A percentile compares a stretch with the other conserved stretches of the same genome.
Evolutionary conservation across 2,113 vertebrate genomes (phyloP).

Genomic region (Benitochromis conjunctus): DNA sequence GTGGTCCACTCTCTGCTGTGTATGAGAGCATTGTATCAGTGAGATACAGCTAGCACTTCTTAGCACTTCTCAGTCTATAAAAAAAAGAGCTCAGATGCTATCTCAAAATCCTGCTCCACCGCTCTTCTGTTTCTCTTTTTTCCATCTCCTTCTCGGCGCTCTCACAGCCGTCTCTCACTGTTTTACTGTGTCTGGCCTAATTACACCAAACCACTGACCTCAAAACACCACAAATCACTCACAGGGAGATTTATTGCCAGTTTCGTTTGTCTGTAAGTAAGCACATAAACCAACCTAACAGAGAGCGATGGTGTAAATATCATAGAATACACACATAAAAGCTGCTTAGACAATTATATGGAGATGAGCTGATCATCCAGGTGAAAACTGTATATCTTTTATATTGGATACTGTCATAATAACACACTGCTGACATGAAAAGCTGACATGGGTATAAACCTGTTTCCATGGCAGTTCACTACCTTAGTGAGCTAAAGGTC

Average conservation of each 20-base stretch:
- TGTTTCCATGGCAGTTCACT: conserved; percentile 6
- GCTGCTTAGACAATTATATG: fast-evolving
- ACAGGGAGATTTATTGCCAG: background rate
- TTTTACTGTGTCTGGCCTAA: conserved; percentile 3
- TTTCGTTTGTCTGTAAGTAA: background rate
- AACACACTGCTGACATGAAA: background rate
- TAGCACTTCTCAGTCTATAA: conserved; percentile 4
- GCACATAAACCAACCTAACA: background rate
- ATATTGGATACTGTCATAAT: background rate
- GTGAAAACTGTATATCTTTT: background rate
- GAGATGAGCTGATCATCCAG: background rate
- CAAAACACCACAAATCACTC: background rate
- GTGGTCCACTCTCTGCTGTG: conserved; percentile 28
- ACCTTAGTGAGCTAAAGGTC: background rate
- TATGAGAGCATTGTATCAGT: conserved; percentile 59
- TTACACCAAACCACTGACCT: conserved; percentile 3
- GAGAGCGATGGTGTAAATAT: background rate
- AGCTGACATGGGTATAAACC: background rate
- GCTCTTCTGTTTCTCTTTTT: background rate
- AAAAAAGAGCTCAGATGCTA: conserved; percentile 21
- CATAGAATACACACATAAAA: background rate
- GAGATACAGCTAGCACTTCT: conserved; percentile 63
- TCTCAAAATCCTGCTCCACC: conserved; percentile 13
- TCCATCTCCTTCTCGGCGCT: background rate
- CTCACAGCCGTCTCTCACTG: background rate